These are phyloP conservation scores for Agriopis aurantiaria DNA, from an alignment of 2,888 invertebrate species.

Conservation along the genomic window DNA sequence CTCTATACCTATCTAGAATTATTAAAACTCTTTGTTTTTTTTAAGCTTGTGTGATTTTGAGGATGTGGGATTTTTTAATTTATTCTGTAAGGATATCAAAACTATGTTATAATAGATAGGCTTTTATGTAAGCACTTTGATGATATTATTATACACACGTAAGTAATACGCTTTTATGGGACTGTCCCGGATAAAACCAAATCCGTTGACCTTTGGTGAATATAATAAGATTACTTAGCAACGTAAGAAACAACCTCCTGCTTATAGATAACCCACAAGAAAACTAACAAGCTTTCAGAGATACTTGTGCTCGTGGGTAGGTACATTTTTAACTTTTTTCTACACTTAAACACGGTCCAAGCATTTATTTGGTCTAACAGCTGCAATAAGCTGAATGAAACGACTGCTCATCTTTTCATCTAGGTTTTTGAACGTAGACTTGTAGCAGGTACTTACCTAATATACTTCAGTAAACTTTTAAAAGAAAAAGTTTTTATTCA, in stretches of 20 bases:
- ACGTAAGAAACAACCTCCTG: neutral
- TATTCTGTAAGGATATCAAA: too few species aligned
- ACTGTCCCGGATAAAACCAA: constrained; percentile 41
- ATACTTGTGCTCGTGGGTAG: neutral
- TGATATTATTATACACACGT: constrained; percentile 17
- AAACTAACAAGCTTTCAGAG: neutral
- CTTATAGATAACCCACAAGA: neutral
- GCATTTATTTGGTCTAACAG: too few species aligned
- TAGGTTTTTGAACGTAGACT: too few species aligned
- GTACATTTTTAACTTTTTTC: neutral
- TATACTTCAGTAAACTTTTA: too few species aligned
- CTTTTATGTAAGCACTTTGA: constrained; percentile 1
- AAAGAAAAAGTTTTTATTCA: too few species aligned
- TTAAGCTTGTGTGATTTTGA: neutral
- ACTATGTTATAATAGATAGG: too few species aligned
- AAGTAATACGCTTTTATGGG: constrained; percentile 32
- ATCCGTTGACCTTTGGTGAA: constrained; percentile 33
- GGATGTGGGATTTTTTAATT: neutral
- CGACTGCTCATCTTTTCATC: too few species aligned
- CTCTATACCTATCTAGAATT: neutral
- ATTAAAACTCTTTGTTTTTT: neutral
- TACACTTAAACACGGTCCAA: too few species aligned
- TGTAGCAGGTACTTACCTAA: too few species aligned
- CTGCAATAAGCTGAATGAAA: too few species aligned
- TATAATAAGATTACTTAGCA: constrained; percentile 6